Base-by-base conservation (phyloP, 2,888 invertebrate genomes). In the Latrodectus hesperus region DNA sequence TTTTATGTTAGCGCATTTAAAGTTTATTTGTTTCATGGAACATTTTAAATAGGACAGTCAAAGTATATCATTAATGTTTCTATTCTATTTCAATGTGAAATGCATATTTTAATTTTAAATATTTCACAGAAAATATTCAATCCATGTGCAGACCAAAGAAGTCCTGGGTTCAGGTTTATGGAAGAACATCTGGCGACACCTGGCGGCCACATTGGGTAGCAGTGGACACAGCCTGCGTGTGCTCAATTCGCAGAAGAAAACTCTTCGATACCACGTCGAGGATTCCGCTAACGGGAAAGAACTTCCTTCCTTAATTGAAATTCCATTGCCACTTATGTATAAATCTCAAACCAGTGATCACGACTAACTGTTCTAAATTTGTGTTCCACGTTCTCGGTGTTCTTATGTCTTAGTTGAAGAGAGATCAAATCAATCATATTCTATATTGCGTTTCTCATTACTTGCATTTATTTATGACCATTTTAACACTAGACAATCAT, bases 131-230 rank as follows among this genome's bases (percentile, higher is more conserved):
- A 12, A 81, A 71, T 14, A 55, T 81, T 11, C 76, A 81, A 14
- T 89, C 87, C 9, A 72, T 89, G n/a, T 89, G 89, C 55, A 77
- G 89, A 52, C 87, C 89, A 10, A 89, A 89, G 70, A 89, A 88
- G 38, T 89, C 89, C 8, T 89, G 89, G 89, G 84, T 89, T 16
- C 89, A 89, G 71, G 87, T 89, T 22, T 89, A 89, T n/a, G 89
- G 89, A 12, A 72, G 89, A 16, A 82, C 80, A 17, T 78, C 77
- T 2, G 89, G 88, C 51, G 89, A 86, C 71, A 78, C 80, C 53
- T 89, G 89, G 89, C 81, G 86, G 55, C 87, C 89, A 4, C 89
- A 89, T 16, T 89, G 89, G 89, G 88, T 89, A 5, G 89, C 89
- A 14, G 89, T 89, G 55, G 87, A 89, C 77, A 89, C 89, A 1